phyloP scores from a whole-genome alignment of 2,113 vertebrate species.

The Bubo scandiacus region DNA sequence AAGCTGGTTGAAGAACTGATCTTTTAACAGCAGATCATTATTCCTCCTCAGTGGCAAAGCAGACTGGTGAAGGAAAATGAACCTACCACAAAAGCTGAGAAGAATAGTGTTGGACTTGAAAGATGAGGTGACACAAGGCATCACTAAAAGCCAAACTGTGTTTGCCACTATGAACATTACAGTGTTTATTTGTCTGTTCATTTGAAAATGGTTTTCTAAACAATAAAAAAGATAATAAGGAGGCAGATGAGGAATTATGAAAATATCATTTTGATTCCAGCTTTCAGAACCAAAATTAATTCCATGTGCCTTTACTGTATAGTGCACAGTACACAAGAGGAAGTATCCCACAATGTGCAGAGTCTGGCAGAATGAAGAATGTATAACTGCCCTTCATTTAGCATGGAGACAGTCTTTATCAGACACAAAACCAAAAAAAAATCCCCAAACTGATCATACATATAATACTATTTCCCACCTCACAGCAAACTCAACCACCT shows the following conservation, averaged over 20 bases:
- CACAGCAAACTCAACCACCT: background rate
- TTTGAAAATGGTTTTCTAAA: background rate
- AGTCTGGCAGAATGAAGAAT: background rate
- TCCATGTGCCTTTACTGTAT: background rate
- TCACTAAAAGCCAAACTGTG: background rate
- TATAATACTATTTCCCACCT: background rate
- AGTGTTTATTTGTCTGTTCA: background rate
- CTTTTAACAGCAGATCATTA: background rate
- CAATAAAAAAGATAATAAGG: background rate
- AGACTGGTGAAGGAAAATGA: background rate
- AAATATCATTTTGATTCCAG: background rate
- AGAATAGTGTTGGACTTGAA: background rate
- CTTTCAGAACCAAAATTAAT: background rate
- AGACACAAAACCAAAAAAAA: background rate
- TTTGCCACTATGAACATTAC: background rate
- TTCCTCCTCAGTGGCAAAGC: background rate
- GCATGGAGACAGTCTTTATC: background rate
- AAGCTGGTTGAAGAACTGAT: background rate
- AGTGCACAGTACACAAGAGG: background rate
- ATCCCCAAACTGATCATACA: background rate
- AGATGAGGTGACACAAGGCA: background rate
- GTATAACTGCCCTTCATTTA: background rate
- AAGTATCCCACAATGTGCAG: background rate
- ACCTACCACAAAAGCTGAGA: background rate
- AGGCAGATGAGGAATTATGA: background rate